Conservation (phyloP, 2,888 invertebrate species). For the Reticulitermes lucifugus region DNA sequence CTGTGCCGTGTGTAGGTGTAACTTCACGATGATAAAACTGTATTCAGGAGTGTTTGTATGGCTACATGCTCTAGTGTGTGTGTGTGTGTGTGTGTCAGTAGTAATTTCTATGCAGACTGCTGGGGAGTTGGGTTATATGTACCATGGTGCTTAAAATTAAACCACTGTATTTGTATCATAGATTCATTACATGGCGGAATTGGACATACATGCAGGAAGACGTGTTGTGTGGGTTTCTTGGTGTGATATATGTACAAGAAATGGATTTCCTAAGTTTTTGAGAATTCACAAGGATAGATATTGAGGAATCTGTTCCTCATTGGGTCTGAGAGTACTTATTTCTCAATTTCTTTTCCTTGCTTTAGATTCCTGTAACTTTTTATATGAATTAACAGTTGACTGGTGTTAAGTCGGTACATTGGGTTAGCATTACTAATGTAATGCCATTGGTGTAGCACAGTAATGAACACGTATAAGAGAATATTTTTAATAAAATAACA, state of each 20-base stretch:
- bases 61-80: background rate
- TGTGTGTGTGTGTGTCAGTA: background rate
- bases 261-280: background rate
- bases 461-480: background rate
- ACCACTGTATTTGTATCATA: conserved; percentile 7
- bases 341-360: conserved; percentile 12
- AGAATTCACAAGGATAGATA: background rate
- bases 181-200: background rate
- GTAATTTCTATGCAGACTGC: conserved; percentile 12
- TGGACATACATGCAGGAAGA: background rate
- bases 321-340: conserved; percentile 14
- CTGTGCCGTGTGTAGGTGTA: background rate
- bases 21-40: background rate
- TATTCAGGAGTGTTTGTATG: conserved; percentile 20
- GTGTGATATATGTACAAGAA: conserved; percentile 41
- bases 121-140: conserved; percentile 26
- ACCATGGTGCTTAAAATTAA: conserved; percentile 28
- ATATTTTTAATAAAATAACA: conserved; percentile 28
- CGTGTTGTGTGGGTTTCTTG: conserved; percentile 25
- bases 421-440: conserved; percentile 20
- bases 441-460: conserved; percentile 4
- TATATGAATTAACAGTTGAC: conserved; percentile 5
- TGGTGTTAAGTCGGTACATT: conserved; percentile 12
- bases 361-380: conserved; percentile 24
- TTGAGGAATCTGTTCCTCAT: conserved; percentile 9